Percentiles rank a stretch among this genome's conserved stretches.
These are phyloP conservation scores for Asobara japonica DNA, from an alignment of 1,140 invertebrate genomes.

Conservation along the genomic window DNA sequence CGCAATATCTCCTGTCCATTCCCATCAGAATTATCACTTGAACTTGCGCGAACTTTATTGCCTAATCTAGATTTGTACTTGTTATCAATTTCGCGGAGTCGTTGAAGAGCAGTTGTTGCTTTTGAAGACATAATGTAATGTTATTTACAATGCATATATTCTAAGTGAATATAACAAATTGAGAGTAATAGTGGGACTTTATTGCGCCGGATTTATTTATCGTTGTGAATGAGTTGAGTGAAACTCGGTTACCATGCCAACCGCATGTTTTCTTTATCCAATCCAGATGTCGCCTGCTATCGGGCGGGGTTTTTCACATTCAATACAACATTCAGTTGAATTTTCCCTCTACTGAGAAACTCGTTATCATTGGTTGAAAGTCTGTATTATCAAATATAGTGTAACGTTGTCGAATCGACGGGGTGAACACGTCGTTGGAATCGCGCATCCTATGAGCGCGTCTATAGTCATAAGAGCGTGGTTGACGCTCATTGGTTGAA, in stretches of 20 bases:
- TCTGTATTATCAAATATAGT: background rate
- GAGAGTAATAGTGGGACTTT: too few species aligned
- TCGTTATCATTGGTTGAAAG: too few species aligned
- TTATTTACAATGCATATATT: background rate
- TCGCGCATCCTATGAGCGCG: background rate
- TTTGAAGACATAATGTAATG: conserved; percentile 50
- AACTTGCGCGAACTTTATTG: conserved; percentile 35
- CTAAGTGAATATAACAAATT: background rate
- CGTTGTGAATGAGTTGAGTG: background rate
- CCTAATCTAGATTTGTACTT: conserved; percentile 51
- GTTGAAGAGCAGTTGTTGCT: conserved; percentile 47
- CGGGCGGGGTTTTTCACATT: background rate
- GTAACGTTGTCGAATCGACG: background rate
- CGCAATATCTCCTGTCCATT: conserved; percentile 12
- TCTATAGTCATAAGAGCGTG: conserved; percentile 55
- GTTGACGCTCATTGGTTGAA: conserved; percentile 65
- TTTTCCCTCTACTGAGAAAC: too few species aligned
- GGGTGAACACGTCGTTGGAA: background rate
- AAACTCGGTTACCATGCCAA: background rate
- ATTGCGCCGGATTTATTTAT: background rate
- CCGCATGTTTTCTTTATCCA: background rate
- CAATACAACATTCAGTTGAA: too few species aligned
- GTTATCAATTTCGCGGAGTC: conserved; percentile 53
- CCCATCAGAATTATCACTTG: background rate
- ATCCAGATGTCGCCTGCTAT: background rate